Evolutionary conservation across 1,140 invertebrate species (phyloP).

Genomic region (Euura lappo): DNA sequence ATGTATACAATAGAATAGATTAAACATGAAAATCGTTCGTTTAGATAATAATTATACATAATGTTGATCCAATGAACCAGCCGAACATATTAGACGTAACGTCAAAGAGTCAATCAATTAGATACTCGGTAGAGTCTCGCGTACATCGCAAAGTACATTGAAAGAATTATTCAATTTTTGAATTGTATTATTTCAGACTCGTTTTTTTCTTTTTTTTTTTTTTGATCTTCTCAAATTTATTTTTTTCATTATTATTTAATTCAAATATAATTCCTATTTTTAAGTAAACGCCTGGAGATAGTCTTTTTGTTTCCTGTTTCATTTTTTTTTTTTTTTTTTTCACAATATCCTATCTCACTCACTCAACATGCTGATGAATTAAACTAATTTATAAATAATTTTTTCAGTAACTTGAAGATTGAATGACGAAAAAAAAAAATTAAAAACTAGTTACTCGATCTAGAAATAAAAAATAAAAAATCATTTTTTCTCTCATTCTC

Average conservation of each 20-base stretch:
- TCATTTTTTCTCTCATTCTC: no score
- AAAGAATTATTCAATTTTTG: background rate
- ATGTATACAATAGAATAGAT: no score
- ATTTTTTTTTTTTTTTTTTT: background rate
- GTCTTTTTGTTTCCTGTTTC: background rate
- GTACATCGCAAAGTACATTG: background rate
- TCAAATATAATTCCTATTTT: background rate
- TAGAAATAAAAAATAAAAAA: no score
- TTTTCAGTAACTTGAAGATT: no score
- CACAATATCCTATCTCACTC: background rate
- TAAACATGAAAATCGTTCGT: no score
- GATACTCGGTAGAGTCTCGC: background rate
- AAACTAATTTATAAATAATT: no score
- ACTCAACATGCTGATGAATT: background rate
- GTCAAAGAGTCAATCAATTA: background rate
- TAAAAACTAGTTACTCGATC: no score
- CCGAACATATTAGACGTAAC: constrained; percentile 31
- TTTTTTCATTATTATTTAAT: constrained; percentile 8
- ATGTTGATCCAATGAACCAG: constrained; percentile 52
- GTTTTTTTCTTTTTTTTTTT: background rate
- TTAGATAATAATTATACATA: background rate
- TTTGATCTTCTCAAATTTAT: background rate
- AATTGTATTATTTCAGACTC: no score
- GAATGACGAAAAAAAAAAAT: no score
- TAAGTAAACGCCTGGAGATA: no score